A percentile compares a stretch with the other conserved stretches of the same genome.
These are phyloP conservation scores for Laspeyria flexula DNA, from an alignment of 2,888 invertebrate genomes.

Conservation along the genomic window DNA sequence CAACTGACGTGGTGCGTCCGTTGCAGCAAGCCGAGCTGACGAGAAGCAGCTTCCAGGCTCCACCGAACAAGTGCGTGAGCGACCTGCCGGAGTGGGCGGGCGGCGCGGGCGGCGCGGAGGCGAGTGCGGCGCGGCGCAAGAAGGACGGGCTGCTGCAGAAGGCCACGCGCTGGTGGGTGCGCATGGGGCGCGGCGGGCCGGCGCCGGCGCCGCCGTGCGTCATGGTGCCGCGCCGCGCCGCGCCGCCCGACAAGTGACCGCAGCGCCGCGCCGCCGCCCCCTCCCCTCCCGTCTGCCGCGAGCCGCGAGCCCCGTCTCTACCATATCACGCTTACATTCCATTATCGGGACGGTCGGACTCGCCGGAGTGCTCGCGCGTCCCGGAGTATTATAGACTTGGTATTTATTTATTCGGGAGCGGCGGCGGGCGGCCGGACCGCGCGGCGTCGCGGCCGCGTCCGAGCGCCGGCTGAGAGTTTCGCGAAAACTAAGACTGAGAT, in stretches of 20 bases:
- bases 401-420: slow-evolving; percentile 82
- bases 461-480: slow-evolving; percentile 80
- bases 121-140: slow-evolving; percentile 58
- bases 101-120: slow-evolving; percentile 45
- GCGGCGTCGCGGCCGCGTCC: slow-evolving; percentile 59
- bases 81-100: slow-evolving; percentile 75
- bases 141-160: slow-evolving; percentile 84
- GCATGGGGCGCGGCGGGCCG: slow-evolving; percentile 71
- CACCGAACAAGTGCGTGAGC: slow-evolving; percentile 89
- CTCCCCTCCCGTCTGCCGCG: slow-evolving; percentile 50
- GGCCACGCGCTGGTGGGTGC: slow-evolving; percentile 83
- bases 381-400: slow-evolving; percentile 81
- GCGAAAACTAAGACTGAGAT: slow-evolving; percentile 85
- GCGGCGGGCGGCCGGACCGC: slow-evolving; percentile 28
- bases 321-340: slow-evolving; percentile 85
- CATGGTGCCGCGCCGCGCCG: slow-evolving; percentile 59
- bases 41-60: slow-evolving; percentile 88
- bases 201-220: slow-evolving; percentile 42
- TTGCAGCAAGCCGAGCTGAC: slow-evolving; percentile 89
- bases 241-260: slow-evolving; percentile 51
- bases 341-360: slow-evolving; percentile 78
- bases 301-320: slow-evolving; percentile 51
- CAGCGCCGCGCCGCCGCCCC: slow-evolving; percentile 53
- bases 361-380: slow-evolving; percentile 69
- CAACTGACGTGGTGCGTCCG: background rate